These are phyloP conservation scores for Metacarcinus magister DNA, from an alignment of 2,888 invertebrate genomes.

Conservation along the genomic window DNA sequence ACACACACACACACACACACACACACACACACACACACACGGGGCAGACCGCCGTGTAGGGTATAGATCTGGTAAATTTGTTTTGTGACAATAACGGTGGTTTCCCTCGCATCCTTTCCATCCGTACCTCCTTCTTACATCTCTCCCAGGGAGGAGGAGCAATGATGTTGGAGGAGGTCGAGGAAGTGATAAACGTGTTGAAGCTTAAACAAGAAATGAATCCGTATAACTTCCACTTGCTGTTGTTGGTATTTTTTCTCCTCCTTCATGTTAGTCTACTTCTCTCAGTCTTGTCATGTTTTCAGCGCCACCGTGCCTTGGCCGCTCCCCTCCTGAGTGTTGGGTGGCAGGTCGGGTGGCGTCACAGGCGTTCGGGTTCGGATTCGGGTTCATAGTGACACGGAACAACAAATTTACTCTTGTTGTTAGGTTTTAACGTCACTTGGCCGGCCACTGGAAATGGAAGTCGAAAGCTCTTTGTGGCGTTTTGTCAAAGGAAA, in stretches of 20 bases:
- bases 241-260: neutral
- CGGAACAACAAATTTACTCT: neutral
- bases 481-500: constrained; percentile 19
- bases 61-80: neutral
- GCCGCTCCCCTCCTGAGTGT: neutral
- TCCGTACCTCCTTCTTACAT: neutral
- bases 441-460: neutral
- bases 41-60: neutral
- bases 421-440: neutral
- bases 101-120: neutral
- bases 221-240: constrained; percentile 38
- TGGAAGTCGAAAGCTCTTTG: neutral
- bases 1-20: constrained; percentile 18
- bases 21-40: constrained; percentile 18
- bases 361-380: neutral
- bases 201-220: neutral
- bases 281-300: neutral
- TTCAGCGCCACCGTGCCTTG: neutral
- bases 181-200: constrained; percentile 33
- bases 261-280: neutral
- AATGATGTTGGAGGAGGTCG: neutral
- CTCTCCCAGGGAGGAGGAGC: neutral
- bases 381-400: neutral
- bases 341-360: neutral
- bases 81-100: neutral